A percentile compares a stretch with the other conserved stretches of the same genome.
These are phyloP conservation scores for Apteryx mantelli DNA, from an alignment of 2,113 vertebrate genomes.

Conservation along the genomic window DNA sequence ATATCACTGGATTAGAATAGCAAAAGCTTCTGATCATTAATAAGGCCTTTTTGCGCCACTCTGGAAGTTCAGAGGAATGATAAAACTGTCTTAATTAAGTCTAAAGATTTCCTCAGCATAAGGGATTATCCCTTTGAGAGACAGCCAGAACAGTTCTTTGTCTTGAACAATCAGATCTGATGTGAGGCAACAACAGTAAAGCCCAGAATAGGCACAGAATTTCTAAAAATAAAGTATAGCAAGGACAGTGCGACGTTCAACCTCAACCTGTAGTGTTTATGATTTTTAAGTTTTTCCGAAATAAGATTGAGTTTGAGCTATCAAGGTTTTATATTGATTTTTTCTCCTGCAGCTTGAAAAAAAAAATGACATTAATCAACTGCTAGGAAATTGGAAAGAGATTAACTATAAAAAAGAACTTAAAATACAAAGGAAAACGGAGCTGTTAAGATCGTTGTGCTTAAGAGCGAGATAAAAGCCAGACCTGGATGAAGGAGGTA, in stretches of 20 bases:
- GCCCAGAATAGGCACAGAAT: neutral
- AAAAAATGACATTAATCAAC: neutral
- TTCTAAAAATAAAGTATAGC: neutral
- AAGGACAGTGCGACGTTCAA: neutral
- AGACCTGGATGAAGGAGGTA: neutral
- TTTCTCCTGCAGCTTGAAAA: neutral
- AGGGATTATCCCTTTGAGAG: conserved; percentile 47
- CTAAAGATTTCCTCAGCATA: conserved; percentile 53
- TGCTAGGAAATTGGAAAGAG: neutral
- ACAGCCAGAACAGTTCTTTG: neutral
- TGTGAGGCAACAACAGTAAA: neutral
- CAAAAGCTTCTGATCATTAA: neutral
- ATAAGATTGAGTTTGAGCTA: neutral
- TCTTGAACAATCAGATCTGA: conserved; percentile 36
- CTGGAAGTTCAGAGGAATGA: conserved; percentile 41
- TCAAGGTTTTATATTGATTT: conserved; percentile 20
- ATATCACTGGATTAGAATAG: conserved; percentile 18
- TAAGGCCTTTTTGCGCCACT: conserved; percentile 5
- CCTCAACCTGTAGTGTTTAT: neutral
- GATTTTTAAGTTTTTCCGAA: neutral
- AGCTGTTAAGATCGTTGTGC: neutral
- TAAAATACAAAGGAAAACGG: neutral
- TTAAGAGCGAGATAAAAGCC: neutral
- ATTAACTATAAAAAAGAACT: neutral
- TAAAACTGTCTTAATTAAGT: conserved; percentile 60